Evolutionary conservation across 2,797 vertebrate genomes (phyloP).

Genomic region (Enteromius anoplus): DNA sequence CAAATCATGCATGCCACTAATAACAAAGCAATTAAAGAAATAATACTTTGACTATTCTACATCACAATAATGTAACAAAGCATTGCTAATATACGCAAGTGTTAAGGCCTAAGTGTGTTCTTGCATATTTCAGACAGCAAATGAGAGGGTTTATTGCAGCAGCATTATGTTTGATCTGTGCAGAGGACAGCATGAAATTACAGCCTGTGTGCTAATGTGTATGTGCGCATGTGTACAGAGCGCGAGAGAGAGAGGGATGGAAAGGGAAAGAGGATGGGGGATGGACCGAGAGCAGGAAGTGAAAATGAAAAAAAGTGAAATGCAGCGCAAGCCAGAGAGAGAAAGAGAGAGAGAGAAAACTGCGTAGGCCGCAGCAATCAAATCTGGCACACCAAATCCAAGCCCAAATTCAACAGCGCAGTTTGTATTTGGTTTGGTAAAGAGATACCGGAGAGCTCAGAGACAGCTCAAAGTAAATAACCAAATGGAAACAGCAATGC

Average conservation of each 20-base stretch:
- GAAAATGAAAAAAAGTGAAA: slow-evolving; percentile 66
- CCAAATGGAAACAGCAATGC: slow-evolving; percentile 67
- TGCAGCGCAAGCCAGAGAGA: slow-evolving; percentile 42
- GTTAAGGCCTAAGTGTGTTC: slow-evolving; percentile 58
- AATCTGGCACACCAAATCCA: slow-evolving; percentile 38
- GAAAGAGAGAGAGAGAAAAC: slow-evolving; percentile 62
- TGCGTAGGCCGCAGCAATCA: slow-evolving; percentile 60
- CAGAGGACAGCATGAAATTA: slow-evolving; percentile 77
- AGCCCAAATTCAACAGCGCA: slow-evolving; percentile 35
- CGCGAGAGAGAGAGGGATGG: slow-evolving; percentile 55
- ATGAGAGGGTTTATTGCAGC: slow-evolving; percentile 66
- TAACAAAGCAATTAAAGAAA: not conserved
- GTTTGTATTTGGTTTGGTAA: slow-evolving; percentile 27
- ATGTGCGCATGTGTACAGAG: slow-evolving; percentile 53
- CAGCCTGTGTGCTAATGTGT: slow-evolving; percentile 61
- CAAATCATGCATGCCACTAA: not conserved
- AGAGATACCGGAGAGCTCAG: slow-evolving; percentile 48
- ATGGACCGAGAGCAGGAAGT: slow-evolving; percentile 80
- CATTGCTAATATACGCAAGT: not conserved
- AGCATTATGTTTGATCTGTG: slow-evolving; percentile 66
- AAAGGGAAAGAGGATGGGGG: slow-evolving; percentile 75
- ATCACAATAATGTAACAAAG: not conserved
- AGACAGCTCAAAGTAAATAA: slow-evolving; percentile 65
- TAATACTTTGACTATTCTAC: not conserved
- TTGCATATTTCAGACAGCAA: slow-evolving; percentile 68